Conservation (phyloP, 2,113 vertebrate species). For the Catharus fuscescens region DNA sequence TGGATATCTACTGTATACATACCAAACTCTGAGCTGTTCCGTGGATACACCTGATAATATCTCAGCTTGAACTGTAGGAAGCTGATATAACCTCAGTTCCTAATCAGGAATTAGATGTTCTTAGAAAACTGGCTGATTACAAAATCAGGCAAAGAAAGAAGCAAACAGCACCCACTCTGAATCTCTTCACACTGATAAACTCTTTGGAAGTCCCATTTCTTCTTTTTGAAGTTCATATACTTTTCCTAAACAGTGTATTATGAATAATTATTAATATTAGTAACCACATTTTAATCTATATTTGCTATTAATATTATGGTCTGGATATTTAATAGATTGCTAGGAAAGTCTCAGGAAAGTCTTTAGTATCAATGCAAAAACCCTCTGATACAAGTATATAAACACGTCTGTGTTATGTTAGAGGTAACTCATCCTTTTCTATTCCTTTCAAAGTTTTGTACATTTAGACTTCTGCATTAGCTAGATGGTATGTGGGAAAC, state of each 20-base stretch:
- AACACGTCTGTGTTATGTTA: not conserved
- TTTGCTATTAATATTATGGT: not conserved
- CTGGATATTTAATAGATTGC: not conserved
- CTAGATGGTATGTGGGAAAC: not conserved
- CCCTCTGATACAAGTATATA: not conserved
- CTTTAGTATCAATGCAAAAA: not conserved
- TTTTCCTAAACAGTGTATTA: not conserved
- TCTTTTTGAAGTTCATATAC: not conserved
- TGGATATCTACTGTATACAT: not conserved
- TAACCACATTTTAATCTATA: not conserved
- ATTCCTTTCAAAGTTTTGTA: not conserved
- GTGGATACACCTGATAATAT: not conserved
- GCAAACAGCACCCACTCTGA: not conserved
- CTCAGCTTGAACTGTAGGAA: not conserved
- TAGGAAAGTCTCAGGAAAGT: not conserved
- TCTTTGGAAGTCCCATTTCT: not conserved
- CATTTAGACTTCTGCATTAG: not conserved
- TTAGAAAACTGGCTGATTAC: not conserved
- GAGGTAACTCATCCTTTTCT: not conserved
- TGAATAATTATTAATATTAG: not conserved
- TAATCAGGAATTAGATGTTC: not conserved
- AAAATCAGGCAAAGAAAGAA: not conserved
- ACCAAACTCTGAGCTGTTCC: not conserved
- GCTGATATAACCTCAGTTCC: not conserved
- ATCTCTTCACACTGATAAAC: not conserved